Evolutionary conservation across 2,113 vertebrate species (phyloP).

Genomic region (Nerophis lumbriciformis): DNA sequence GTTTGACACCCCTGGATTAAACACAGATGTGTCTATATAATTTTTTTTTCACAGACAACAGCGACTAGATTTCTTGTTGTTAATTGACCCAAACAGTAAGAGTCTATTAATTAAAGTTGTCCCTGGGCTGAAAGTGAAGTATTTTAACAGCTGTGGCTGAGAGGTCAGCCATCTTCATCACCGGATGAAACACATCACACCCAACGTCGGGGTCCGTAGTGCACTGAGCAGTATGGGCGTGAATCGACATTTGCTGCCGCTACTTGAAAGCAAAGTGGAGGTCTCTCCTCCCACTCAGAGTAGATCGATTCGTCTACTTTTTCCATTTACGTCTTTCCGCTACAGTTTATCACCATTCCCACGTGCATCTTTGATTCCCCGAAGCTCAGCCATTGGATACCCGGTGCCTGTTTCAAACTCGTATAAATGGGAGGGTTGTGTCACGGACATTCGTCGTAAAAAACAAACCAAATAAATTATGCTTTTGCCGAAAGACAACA

Average conservation of each 20-base stretch:
- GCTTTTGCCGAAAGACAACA: too few species aligned
- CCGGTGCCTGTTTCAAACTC: too few species aligned
- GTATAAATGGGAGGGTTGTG: too few species aligned
- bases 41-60: slow-evolving; percentile 10
- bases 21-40: not conserved
- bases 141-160: not conserved
- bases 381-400: too few species aligned
- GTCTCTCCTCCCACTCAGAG: not conserved
- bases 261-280: slow-evolving; percentile 5
- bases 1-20: too few species aligned
- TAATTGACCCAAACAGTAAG: slow-evolving; percentile 17
- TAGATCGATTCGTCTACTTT: not conserved
- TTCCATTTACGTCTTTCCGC: not conserved
- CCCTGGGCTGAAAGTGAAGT: slow-evolving; percentile 16
- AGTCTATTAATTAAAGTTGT: slow-evolving; percentile 5
- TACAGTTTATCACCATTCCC: too few species aligned
- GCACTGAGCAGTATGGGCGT: slow-evolving; percentile 3
- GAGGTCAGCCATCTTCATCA: slow-evolving; percentile 23
- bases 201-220: slow-evolving; percentile 27
- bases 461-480: too few species aligned
- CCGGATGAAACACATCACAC: slow-evolving; percentile 48
- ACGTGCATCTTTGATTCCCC: too few species aligned
- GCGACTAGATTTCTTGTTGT: slow-evolving; percentile 9
- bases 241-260: slow-evolving; percentile 29
- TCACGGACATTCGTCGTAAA: too few species aligned